A percentile compares a stretch with the other conserved stretches of the same genome.
These are phyloP conservation scores for Drosophila limbata DNA, from an alignment of 2,888 invertebrate species.

Conservation along the genomic window DNA sequence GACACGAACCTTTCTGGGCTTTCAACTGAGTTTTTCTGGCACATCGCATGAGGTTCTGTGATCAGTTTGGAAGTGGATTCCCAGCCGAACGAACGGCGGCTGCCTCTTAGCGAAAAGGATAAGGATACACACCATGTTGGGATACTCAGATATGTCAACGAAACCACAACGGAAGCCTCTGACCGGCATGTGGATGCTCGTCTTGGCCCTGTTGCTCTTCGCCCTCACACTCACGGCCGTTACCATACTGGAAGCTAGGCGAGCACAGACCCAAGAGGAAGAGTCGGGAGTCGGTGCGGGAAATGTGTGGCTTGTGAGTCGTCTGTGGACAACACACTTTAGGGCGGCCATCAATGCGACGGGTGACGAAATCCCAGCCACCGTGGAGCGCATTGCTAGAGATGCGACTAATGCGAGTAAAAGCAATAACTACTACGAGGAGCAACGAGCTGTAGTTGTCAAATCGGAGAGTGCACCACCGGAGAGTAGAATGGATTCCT, in stretches of 20 bases:
- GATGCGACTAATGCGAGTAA: constrained; percentile 45
- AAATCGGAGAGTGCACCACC: constrained; percentile 56
- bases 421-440: constrained; percentile 65
- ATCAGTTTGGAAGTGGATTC: constrained; percentile 56
- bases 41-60: constrained; percentile 24
- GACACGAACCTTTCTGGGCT: background rate
- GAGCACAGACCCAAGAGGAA: constrained; percentile 15
- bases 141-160: constrained; percentile 61
- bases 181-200: constrained; percentile 55
- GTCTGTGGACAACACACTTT: constrained; percentile 61
- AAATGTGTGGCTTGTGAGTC: constrained; percentile 54
- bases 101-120: constrained; percentile 14
- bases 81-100: constrained; percentile 57
- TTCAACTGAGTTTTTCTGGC: constrained; percentile 58
- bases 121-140: constrained; percentile 48
- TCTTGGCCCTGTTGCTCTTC: constrained; percentile 55
- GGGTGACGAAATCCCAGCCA: constrained; percentile 42
- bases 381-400: constrained; percentile 64
- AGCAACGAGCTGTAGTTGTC: constrained; percentile 68
- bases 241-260: constrained; percentile 53
- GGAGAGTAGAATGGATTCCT: constrained; percentile 41
- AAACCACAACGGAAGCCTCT: constrained; percentile 43
- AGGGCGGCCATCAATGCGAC: constrained; percentile 31
- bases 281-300: background rate
- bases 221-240: constrained; percentile 50